Base-by-base conservation (phyloP, 1,140 invertebrate species). In the Pectinophora gossypiella region DNA sequence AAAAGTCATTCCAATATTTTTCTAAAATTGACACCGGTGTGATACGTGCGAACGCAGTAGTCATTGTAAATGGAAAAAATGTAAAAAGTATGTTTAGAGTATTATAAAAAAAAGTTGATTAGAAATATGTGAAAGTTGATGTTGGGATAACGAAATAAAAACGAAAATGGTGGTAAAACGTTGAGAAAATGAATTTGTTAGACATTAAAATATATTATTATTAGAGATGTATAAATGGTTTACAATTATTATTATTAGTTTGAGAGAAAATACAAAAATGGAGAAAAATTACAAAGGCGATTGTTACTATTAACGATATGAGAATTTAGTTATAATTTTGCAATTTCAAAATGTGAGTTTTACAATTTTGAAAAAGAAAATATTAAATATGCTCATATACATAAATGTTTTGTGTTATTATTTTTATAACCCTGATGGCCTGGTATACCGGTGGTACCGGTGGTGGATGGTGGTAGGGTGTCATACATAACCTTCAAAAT, bases 311-410 rank as follows among this genome's bases (percentile, higher is more conserved):
- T 82, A 77, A 82, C 78, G 79, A 81, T 83, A 86, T 84, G 80
- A 85, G 79, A 86, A 84, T 85, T 85, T 85, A 86, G 83, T 85
- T 83, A 83, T 86, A 86, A 86, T 85, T 86, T 86, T 86, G 83
- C 81, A 86, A 79, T 85, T 86, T 86, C 83, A 86, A 86, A 86
- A 85, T 86, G 83, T 86, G 83, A 84, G 83, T 86, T 86, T 86
- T 86, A 86, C 83, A 86, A 86, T 86, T 86, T 86, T 86, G 79
- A 86, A 86, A 80, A 84, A 78, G 78, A 85, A 85, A 82, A 85
- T 84, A 86, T 86, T 83, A 85, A 86, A 86, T 85, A 86, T 85
- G 83, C 83, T 86, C 83, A 85, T 86, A 85, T 82, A 81, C 68
- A 72, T 49, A 19, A 6, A 6, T 27, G 36, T 40, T 38, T 38